These are phyloP conservation scores for Sebastolobus alascanus DNA, from an alignment of 2,797 vertebrate genomes.

Conservation along the genomic window DNA sequence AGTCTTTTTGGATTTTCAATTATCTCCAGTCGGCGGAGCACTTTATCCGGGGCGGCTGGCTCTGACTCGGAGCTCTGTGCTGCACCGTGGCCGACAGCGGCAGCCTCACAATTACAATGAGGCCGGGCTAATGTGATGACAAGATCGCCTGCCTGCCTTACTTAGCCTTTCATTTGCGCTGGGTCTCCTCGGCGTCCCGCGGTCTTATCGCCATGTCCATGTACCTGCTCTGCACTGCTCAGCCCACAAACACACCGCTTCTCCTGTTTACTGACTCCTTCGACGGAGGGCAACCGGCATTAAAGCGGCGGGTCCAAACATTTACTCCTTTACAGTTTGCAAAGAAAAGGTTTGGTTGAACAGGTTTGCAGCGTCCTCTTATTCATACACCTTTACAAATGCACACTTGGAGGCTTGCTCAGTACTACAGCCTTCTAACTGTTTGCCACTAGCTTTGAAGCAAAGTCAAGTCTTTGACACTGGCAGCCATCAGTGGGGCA, in stretches of 20 bases:
- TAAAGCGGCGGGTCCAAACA: conserved; percentile 22
- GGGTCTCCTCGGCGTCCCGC: conserved; percentile 56
- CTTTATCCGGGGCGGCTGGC: conserved; percentile 83
- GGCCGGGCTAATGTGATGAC: conserved; percentile 78
- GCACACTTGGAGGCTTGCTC: conserved; percentile 29
- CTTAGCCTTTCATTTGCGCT: conserved; percentile 77
- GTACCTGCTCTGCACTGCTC: conserved; percentile 57
- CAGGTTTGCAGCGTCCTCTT: conserved; percentile 44
- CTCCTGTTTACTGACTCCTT: conserved; percentile 49
- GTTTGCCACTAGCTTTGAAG: conserved; percentile 59
- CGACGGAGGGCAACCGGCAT: conserved; percentile 30
- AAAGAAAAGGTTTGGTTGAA: conserved; percentile 28
- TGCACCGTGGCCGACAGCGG: conserved; percentile 76
- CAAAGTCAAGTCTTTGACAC: conserved; percentile 56
- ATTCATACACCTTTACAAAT: conserved; percentile 51
- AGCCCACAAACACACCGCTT: conserved; percentile 29
- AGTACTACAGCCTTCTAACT: conserved; percentile 12
- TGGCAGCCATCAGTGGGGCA: conserved; percentile 30
- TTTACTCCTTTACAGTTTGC: conserved; percentile 39
- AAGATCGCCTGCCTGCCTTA: conserved; percentile 76
- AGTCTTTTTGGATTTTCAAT: conserved; percentile 97
- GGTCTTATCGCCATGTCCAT: conserved; percentile 50
- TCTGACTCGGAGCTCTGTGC: conserved; percentile 67
- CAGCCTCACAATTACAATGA: conserved; percentile 76
- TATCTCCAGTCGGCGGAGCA: conserved; percentile 88